Percentiles rank a stretch among this genome's conserved stretches.
Conservation (phyloP, 2,113 vertebrate genomes). For the Pavo muticus region DNA sequence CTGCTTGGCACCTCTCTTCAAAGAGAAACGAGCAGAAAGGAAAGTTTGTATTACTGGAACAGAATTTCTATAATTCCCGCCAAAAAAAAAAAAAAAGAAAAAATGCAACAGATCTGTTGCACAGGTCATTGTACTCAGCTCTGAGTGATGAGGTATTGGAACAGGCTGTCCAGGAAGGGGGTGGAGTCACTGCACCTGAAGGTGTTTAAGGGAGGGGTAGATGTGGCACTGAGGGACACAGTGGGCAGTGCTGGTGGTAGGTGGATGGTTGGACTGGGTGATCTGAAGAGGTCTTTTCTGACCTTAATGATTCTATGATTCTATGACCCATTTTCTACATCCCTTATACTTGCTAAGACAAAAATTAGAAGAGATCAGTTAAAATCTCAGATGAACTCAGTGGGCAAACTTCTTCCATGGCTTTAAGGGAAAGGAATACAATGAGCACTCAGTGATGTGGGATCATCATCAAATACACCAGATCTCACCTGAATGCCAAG, state of each 20-base stretch:
- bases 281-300: too few species aligned
- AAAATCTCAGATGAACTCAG: neutral
- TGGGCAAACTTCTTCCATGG: neutral
- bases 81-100: neutral
- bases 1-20: conserved; percentile 1
- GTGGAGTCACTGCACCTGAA: too few species aligned
- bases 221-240: too few species aligned
- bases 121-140: neutral
- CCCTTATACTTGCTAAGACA: neutral
- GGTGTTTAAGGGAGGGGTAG: too few species aligned
- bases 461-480: neutral
- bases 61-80: neutral
- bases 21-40: neutral
- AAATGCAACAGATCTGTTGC: neutral
- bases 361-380: neutral
- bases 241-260: too few species aligned
- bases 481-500: neutral
- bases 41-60: neutral
- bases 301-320: too few species aligned
- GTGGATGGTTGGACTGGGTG: too few species aligned
- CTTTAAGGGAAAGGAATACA: neutral
- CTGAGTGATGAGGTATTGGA: too few species aligned
- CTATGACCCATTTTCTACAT: neutral
- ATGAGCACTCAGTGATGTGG: neutral
- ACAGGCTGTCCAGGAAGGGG: too few species aligned